A percentile compares a stretch with the other conserved stretches of the same genome.
These are phyloP conservation scores for Perca schrenkii DNA, from an alignment of 2,113 vertebrate species.

Conservation along the genomic window DNA sequence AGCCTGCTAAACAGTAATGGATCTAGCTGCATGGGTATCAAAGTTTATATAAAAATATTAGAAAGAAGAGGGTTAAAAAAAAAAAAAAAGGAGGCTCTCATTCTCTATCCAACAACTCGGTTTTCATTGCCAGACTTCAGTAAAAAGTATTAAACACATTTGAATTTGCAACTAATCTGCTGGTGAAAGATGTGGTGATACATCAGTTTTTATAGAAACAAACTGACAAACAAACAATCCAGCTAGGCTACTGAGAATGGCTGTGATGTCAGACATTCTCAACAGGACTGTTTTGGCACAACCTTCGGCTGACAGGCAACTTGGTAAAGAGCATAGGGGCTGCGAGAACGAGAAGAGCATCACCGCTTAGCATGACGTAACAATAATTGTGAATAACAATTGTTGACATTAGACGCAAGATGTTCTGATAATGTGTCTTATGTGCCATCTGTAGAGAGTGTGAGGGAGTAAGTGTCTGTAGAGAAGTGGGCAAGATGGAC, in stretches of 20 bases:
- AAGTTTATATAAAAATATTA: background rate
- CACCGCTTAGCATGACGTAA: background rate
- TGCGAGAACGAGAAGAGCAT: background rate
- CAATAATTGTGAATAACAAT: background rate
- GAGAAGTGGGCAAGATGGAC: background rate
- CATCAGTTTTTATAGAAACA: background rate
- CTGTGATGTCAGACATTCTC: constrained; percentile 1
- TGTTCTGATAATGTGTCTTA: background rate
- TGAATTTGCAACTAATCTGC: background rate
- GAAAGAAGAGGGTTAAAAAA: background rate
- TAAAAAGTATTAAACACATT: background rate
- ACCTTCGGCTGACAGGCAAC: background rate
- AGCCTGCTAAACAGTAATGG: background rate
- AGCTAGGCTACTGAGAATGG: background rate
- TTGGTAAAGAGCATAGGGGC: background rate
- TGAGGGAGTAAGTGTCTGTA: background rate
- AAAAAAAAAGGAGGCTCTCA: background rate
- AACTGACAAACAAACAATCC: background rate
- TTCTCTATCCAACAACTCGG: constrained; percentile 1
- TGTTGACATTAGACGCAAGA: background rate
- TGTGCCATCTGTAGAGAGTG: background rate
- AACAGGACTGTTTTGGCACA: background rate
- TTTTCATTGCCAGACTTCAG: background rate
- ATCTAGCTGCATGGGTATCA: background rate
- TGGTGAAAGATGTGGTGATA: background rate